Conservation (phyloP, 2,888 invertebrate genomes). For the Aspidiotus rigidus region DNA sequence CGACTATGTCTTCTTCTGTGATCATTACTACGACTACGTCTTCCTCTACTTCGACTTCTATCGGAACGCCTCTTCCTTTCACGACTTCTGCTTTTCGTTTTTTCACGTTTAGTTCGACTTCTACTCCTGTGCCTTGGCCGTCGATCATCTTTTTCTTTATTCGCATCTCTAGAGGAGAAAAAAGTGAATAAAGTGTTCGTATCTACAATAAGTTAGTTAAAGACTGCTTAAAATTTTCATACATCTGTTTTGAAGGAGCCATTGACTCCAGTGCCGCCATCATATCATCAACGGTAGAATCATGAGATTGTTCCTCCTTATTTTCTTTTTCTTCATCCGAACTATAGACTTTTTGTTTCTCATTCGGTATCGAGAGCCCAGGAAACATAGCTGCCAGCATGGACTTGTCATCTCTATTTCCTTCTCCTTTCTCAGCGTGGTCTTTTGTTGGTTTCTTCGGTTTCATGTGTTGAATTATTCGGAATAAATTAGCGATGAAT, state of each 20-base stretch:
- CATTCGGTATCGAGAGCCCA: conserved; percentile 70
- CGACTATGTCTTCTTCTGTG: conserved; percentile 27
- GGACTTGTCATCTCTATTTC: neutral
- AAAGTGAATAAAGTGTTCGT: no score
- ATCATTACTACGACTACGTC: conserved; percentile 36
- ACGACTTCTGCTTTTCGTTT: neutral
- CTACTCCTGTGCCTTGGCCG: no score
- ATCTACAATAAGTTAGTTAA: no score
- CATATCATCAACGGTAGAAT: conserved; percentile 57
- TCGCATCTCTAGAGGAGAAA: no score
- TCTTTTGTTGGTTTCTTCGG: conserved; percentile 44
- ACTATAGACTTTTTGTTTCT: conserved; percentile 45
- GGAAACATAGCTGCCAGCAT: conserved; percentile 58
- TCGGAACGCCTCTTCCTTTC: neutral
- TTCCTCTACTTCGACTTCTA: conserved; percentile 36
- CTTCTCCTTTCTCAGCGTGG: neutral
- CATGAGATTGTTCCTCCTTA: conserved; percentile 38
- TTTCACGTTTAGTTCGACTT: neutral
- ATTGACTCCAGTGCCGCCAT: conserved; percentile 79
- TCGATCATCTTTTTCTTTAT: no score
- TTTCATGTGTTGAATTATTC: conserved; percentile 93
- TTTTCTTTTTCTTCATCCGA: conserved; percentile 36
- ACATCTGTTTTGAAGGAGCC: conserved; percentile 50
- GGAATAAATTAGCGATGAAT: conserved; percentile 79
- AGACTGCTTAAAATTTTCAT: neutral